phyloP scores from a whole-genome alignment of 2,113 vertebrate genomes.

The Cinclus mexicanus region DNA sequence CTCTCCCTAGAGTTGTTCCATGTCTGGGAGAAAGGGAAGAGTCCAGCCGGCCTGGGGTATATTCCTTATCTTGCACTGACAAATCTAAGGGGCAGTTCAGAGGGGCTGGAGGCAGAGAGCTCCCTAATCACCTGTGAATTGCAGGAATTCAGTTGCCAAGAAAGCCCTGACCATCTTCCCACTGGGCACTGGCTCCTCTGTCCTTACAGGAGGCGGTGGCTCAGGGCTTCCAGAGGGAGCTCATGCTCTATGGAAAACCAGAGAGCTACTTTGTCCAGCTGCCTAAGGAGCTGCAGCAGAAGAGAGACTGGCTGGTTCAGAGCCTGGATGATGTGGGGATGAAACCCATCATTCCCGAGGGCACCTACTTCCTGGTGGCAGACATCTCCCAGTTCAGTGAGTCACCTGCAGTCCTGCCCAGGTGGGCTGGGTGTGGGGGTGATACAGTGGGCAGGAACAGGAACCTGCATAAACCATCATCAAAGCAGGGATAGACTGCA shows the following conservation, averaged over 20 bases:
- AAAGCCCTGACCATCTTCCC: background rate
- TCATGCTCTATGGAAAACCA: constrained; percentile 73
- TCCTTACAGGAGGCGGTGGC: constrained; percentile 86
- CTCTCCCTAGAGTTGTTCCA: background rate
- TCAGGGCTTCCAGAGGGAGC: constrained; percentile 82
- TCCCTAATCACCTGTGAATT: background rate
- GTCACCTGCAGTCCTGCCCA: constrained; percentile 32
- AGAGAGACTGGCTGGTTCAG: constrained; percentile 78
- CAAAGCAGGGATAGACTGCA: background rate
- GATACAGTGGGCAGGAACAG: background rate
- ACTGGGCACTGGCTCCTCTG: background rate
- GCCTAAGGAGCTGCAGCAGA: constrained; percentile 72
- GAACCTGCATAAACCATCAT: background rate
- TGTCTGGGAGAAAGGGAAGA: background rate
- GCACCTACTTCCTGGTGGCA: constrained; percentile 88
- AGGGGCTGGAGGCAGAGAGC: background rate
- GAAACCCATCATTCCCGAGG: constrained; percentile 84
- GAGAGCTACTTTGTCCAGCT: constrained; percentile 90
- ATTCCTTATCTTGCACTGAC: background rate
- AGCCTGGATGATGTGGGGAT: constrained; percentile 82
- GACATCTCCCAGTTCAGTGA: constrained; percentile 90
- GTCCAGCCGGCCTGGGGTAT: background rate
- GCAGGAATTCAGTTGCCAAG: background rate
- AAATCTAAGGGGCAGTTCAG: background rate
- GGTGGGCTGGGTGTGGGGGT: background rate